Percentiles rank a stretch among this genome's conserved stretches.
Evolutionary conservation across 2,113 vertebrate species (phyloP).

Genomic region (Colossoma macropomum): DNA sequence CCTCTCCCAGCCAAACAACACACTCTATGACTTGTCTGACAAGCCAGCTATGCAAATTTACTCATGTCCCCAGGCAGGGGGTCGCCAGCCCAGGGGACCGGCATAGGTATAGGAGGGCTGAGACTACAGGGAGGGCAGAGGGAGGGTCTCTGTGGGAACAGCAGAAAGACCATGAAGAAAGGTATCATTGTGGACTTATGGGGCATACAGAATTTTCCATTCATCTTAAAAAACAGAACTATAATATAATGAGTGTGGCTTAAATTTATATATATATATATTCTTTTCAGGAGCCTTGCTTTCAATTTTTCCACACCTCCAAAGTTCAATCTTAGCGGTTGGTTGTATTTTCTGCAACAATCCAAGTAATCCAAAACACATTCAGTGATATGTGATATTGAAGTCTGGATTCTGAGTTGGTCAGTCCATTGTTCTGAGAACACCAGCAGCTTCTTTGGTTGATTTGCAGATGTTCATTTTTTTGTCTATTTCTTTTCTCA

Average conservation of each 20-base stretch:
- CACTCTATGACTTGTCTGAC: constrained; percentile 44
- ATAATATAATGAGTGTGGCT: neutral
- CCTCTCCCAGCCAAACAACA: constrained; percentile 46
- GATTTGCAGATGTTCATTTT: too few species aligned
- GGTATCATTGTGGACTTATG: neutral
- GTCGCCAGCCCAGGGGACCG: constrained; percentile 20
- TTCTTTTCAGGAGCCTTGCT: too few species aligned
- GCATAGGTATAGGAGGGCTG: neutral
- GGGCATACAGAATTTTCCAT: neutral
- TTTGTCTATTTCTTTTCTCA: too few species aligned
- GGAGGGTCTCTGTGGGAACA: constrained; percentile 22
- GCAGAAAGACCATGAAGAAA: neutral
- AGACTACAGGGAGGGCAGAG: neutral
- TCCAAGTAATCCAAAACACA: too few species aligned
- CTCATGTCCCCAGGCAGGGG: constrained; percentile 42
- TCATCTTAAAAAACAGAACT: too few species aligned
- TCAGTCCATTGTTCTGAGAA: too few species aligned
- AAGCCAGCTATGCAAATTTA: constrained; percentile 52
- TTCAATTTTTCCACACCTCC: too few species aligned
- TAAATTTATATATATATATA: neutral
- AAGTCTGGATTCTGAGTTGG: too few species aligned
- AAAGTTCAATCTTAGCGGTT: too few species aligned
- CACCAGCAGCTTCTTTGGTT: too few species aligned
- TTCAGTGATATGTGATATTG: too few species aligned
- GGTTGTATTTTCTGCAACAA: too few species aligned